These are phyloP conservation scores for Actias luna DNA, from an alignment of 2,888 invertebrate species.

Conservation along the genomic window DNA sequence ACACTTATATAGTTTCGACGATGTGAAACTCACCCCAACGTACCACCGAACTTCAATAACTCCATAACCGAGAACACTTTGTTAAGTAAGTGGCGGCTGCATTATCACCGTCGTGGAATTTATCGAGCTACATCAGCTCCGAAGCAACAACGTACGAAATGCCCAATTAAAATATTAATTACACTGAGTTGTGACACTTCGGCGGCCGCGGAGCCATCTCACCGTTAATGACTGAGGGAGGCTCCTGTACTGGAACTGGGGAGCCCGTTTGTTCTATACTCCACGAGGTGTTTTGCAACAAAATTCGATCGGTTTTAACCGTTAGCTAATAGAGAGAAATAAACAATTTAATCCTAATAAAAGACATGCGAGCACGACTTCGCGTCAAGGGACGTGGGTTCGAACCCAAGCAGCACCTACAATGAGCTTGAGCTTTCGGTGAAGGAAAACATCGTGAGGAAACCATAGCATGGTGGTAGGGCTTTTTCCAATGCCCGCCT, in stretches of 20 bases:
- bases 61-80: conserved; percentile 13
- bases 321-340: too few species aligned
- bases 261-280: conserved; percentile 5
- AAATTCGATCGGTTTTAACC: too few species aligned
- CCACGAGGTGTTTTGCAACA: not conserved
- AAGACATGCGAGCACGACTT: too few species aligned
- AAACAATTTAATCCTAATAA: too few species aligned
- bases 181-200: conserved; percentile 73
- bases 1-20: too few species aligned
- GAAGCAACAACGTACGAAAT: conserved; percentile 76
- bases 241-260: not conserved
- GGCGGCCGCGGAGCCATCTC: conserved; percentile 54
- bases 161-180: conserved; percentile 82
- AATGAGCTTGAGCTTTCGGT: too few species aligned
- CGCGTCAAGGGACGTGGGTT: too few species aligned
- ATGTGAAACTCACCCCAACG: not conserved
- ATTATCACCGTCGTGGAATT: conserved; percentile 27
- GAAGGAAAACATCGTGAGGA: too few species aligned
- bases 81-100: conserved; percentile 14
- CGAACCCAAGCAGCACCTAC: too few species aligned
- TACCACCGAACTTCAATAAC: not conserved
- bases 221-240: conserved; percentile 51
- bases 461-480: too few species aligned
- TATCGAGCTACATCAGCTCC: conserved; percentile 77
- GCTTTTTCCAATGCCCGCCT: too few species aligned